phyloP scores from a whole-genome alignment of 2,113 vertebrate genomes.

The Calidris pugnax region DNA sequence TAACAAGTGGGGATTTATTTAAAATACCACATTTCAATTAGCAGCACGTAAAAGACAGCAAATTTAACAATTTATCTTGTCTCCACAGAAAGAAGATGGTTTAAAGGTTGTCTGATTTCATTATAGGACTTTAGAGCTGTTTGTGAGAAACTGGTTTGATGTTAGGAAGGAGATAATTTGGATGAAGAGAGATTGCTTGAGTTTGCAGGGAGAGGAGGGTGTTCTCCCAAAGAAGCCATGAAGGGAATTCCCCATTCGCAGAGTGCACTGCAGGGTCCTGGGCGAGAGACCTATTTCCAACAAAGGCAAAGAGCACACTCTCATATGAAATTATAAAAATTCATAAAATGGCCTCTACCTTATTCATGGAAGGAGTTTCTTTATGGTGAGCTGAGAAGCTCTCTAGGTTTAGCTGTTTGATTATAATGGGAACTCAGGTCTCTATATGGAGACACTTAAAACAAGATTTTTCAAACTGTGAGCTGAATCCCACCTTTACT shows the following conservation, averaged over 20 bases:
- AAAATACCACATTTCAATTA: neutral
- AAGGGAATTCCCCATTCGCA: neutral
- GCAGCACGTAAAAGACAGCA: neutral
- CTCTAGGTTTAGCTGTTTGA: neutral
- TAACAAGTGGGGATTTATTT: neutral
- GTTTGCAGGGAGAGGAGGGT: neutral
- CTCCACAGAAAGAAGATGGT: neutral
- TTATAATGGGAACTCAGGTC: neutral
- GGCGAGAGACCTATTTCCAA: neutral
- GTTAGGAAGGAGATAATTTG: neutral
- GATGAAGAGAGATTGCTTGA: neutral
- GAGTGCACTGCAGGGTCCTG: fast-evolving
- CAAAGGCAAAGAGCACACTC: neutral
- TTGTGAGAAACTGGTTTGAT: neutral
- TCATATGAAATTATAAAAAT: neutral
- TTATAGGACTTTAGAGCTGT: neutral
- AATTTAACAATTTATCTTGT: neutral
- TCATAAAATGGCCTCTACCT: neutral
- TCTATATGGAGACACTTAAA: neutral
- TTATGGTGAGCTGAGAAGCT: neutral
- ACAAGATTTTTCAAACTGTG: neutral
- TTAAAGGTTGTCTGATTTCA: neutral
- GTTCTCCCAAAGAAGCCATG: neutral
- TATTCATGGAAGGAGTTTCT: neutral
- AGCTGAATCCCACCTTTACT: neutral